phyloP scores from a whole-genome alignment of 2,113 vertebrate species.

The Garra rufa region DNA sequence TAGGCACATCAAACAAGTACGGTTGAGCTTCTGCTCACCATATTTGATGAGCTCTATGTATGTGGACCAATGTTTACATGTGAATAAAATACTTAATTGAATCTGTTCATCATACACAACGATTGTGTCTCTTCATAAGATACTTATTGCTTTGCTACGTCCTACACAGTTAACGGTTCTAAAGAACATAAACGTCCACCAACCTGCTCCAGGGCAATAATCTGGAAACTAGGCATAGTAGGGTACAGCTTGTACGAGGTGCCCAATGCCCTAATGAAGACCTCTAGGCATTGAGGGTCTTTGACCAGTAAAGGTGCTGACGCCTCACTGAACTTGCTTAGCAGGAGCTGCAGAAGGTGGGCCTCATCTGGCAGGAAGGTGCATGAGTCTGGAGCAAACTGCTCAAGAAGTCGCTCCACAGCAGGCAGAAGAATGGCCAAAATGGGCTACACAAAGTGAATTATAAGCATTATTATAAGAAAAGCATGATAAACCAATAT shows the following conservation, averaged over 20 bases:
- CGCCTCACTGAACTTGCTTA: conserved; percentile 85
- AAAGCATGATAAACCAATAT: not conserved
- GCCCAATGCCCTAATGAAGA: conserved; percentile 83
- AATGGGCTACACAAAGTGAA: conserved; percentile 78
- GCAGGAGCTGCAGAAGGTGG: conserved; percentile 78
- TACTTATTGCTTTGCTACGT: not conserved
- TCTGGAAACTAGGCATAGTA: conserved; percentile 80
- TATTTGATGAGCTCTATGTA: too few relatives aligned
- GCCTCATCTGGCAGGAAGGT: conserved; percentile 80
- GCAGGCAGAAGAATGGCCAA: conserved; percentile 81
- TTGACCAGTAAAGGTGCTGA: conserved; percentile 83
- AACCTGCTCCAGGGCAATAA: conserved; percentile 89
- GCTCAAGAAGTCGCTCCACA: conserved; percentile 81
- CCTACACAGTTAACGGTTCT: not conserved
- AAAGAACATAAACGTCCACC: not conserved
- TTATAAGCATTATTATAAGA: not conserved
- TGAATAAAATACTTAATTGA: too few relatives aligned
- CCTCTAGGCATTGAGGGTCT: conserved; percentile 80
- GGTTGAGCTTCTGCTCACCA: too few relatives aligned
- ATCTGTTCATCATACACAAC: too few relatives aligned
- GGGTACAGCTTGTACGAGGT: conserved; percentile 70
- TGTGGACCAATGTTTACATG: too few relatives aligned
- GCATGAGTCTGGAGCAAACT: conserved; percentile 72
- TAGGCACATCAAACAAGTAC: too few relatives aligned
- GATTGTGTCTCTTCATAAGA: too few relatives aligned